A percentile compares a stretch with the other conserved stretches of the same genome.
Conservation (phyloP, 2,113 vertebrate genomes). For the Paratilapia polleni region DNA sequence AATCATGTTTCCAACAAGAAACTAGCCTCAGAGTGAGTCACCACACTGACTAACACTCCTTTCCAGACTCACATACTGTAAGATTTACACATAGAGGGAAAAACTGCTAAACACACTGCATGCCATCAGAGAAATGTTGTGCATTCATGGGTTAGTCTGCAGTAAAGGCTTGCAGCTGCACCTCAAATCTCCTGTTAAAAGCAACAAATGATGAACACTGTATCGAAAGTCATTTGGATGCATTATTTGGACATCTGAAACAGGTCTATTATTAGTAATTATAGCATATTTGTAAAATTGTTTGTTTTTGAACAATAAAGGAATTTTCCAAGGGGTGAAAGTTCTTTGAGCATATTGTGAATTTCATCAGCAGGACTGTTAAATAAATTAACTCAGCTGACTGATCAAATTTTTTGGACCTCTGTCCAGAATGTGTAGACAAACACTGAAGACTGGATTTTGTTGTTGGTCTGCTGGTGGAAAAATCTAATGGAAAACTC, state of each 20-base stretch:
- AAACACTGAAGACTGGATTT: not conserved
- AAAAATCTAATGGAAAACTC: not conserved
- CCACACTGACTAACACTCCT: constrained; percentile 20
- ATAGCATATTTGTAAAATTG: not conserved
- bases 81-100: constrained; percentile 11
- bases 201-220: not conserved
- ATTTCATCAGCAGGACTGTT: not conserved
- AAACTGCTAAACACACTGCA: constrained; percentile 10
- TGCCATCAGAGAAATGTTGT: not conserved
- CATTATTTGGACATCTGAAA: not conserved
- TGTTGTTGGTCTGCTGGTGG: not conserved
- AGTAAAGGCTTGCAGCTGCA: not conserved
- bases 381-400: not conserved
- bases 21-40: constrained; percentile 33
- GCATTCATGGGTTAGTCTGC: constrained; percentile 6
- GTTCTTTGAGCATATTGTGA: too few relatives aligned
- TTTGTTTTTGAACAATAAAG: not conserved
- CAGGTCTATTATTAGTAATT: not conserved
- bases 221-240: not conserved
- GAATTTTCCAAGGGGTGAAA: too few relatives aligned
- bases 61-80: constrained; percentile 8
- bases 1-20: constrained; percentile 18
- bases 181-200: not conserved
- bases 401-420: not conserved
- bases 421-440: too few relatives aligned